These are phyloP conservation scores for Lucilia cuprina DNA, from an alignment of 1,140 invertebrate genomes.

Conservation along the genomic window DNA sequence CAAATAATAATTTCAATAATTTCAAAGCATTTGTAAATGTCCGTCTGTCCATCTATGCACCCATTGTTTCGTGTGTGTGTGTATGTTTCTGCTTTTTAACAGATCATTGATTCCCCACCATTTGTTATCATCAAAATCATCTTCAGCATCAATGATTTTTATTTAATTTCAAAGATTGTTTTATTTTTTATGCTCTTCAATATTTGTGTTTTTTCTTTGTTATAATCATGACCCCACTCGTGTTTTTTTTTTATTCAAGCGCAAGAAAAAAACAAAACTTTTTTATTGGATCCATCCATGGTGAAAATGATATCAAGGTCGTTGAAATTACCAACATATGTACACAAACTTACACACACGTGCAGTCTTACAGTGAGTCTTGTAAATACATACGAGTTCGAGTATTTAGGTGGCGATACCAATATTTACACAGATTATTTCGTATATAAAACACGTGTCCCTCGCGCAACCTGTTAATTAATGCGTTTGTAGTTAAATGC, in stretches of 20 bases:
- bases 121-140: not conserved
- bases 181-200: not conserved
- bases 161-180: not conserved
- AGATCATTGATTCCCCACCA: not conserved
- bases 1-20: not conserved
- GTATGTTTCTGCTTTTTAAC: not conserved
- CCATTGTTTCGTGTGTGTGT: not conserved
- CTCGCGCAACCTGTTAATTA: not conserved
- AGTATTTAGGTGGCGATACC: not conserved
- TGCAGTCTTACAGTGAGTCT: not conserved
- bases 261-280: not conserved
- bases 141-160: not conserved
- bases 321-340: not conserved
- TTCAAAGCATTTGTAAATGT: no score
- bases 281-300: not conserved
- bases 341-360: not conserved
- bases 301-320: conserved; percentile 11
- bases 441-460: not conserved
- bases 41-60: not conserved
- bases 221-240: not conserved
- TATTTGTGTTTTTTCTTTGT: not conserved
- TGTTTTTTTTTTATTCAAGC: not conserved
- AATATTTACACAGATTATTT: not conserved
- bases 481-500: no score
- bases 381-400: not conserved